Percentiles rank a stretch among this genome's conserved stretches.
Conservation (phyloP, 2,113 vertebrate genomes). For the Dipodomys ordii region DNA sequence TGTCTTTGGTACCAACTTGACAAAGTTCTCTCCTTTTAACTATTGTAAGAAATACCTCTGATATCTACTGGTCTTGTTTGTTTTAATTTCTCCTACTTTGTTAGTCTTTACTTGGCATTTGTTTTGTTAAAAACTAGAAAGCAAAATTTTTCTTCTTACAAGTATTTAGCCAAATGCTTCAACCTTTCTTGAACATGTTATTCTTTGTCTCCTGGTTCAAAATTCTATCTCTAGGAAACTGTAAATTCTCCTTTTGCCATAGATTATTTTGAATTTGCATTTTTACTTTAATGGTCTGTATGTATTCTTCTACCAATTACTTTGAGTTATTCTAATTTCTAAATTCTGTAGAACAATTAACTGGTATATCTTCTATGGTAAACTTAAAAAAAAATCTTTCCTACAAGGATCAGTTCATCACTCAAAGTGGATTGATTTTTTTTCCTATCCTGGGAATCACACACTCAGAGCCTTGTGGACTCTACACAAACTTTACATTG, state of each 20-base stretch:
- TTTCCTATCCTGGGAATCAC: background rate
- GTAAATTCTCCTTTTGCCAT: background rate
- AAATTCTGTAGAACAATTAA: background rate
- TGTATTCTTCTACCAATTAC: background rate
- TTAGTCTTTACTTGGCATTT: constrained; percentile 26
- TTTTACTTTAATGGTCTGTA: background rate
- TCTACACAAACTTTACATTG: too few relatives aligned
- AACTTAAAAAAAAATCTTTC: background rate
- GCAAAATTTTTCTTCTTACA: constrained; percentile 34
- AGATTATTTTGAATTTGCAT: background rate
- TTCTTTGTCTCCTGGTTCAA: constrained; percentile 26
- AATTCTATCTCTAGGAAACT: constrained; percentile 21
- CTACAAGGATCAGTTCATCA: background rate
- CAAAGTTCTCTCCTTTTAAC: background rate
- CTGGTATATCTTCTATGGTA: background rate
- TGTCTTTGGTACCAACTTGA: background rate
- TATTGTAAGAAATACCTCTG: background rate
- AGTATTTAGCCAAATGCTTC: constrained; percentile 1
- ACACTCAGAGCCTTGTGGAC: too few relatives aligned
- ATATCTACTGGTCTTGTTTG: background rate
- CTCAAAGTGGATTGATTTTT: background rate
- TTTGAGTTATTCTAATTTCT: background rate
- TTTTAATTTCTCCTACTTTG: constrained; percentile 44
- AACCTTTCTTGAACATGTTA: background rate
- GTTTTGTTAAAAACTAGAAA: constrained; percentile 13